Evolutionary conservation across 2,888 invertebrate genomes (phyloP).

Genomic region (Eilema caniola): DNA sequence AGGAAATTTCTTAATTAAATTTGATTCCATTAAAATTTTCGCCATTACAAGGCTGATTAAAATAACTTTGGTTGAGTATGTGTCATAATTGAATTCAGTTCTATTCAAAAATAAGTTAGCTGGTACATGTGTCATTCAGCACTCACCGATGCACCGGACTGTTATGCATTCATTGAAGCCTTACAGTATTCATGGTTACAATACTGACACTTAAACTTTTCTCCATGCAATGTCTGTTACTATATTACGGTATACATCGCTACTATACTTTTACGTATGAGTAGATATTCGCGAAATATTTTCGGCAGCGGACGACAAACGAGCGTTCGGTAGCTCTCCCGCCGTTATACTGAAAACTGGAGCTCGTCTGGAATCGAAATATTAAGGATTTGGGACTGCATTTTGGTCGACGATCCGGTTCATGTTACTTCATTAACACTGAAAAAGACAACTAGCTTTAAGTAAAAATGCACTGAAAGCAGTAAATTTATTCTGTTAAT

Average conservation of each 20-base stretch:
- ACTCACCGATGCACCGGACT: slow-evolving; percentile 61
- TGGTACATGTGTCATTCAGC: slow-evolving; percentile 50
- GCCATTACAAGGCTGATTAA: slow-evolving; percentile 18
- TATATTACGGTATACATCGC: slow-evolving; percentile 25
- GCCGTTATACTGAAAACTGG: slow-evolving; percentile 64
- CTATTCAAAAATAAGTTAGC: slow-evolving; percentile 29
- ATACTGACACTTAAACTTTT: slow-evolving; percentile 36
- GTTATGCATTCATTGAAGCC: slow-evolving; percentile 52
- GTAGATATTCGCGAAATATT: slow-evolving; percentile 38
- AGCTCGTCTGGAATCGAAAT: slow-evolving; percentile 61
- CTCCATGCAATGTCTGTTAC: slow-evolving; percentile 14
- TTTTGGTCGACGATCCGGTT: slow-evolving; percentile 51
- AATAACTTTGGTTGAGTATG: slow-evolving; percentile 12
- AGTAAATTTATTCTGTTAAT: not conserved
- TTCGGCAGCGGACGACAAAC: slow-evolving; percentile 45
- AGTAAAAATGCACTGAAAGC: not conserved
- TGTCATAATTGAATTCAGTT: slow-evolving; percentile 39
- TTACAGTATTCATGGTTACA: slow-evolving; percentile 26
- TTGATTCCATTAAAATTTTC: slow-evolving; percentile 21
- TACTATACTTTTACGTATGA: slow-evolving; percentile 33
- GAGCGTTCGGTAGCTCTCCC: slow-evolving; percentile 63
- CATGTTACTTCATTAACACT: slow-evolving; percentile 44
- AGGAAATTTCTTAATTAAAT: slow-evolving; percentile 31
- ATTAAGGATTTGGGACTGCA: slow-evolving; percentile 55
- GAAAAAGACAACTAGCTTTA: slow-evolving; percentile 28